Base-by-base conservation (phyloP, 1,140 invertebrate species). In the Vanessa atalanta region DNA sequence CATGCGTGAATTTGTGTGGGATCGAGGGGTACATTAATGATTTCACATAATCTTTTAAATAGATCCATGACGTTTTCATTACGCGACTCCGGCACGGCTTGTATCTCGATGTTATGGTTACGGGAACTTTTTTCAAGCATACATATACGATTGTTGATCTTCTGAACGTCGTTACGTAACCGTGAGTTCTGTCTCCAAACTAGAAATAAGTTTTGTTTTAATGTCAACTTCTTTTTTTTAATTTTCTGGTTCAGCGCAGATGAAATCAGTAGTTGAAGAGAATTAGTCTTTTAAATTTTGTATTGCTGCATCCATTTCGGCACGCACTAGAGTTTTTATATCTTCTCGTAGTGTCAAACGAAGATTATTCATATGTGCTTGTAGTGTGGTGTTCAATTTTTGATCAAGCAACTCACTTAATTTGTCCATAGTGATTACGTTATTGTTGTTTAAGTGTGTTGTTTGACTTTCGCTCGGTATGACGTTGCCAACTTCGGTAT, bases 1-100 rank as follows among this genome's bases (percentile, higher is more conserved):
- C 60, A 63, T 63, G 60, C 60, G 14, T 31, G 60, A 31, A 63
- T 63, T 63, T 63, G 60, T 15, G 13, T 63, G 31, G 60, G 60
- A 31, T 63, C 60, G 23, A 63, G 13, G 23, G 60, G 31, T 31
- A 63, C 31, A 31, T 63, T 43, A 63, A 43, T 43, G 14, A 63
- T 43, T 15, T 63, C 60, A 63, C 60, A 63, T 31, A 63, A 43
- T 43, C 23, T 63, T 63, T 63, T 63, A 43, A 63, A 63, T 4
- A 63, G 14, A 16, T 26, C 31, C 23, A 63, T 15, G 14, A 63
- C 60, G 31, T 63, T 63, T 43, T 63, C 60, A 43, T 63, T 63
- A 26, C 31, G 20, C 13, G 60, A 16, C 23, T 63, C 60, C 14
- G 26, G 60, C 14, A 63, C 31, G 14, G 60, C 60, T 43, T 63